Evolutionary conservation across 2,797 vertebrate species (phyloP).

Genomic region (Labroides dimidiatus): DNA sequence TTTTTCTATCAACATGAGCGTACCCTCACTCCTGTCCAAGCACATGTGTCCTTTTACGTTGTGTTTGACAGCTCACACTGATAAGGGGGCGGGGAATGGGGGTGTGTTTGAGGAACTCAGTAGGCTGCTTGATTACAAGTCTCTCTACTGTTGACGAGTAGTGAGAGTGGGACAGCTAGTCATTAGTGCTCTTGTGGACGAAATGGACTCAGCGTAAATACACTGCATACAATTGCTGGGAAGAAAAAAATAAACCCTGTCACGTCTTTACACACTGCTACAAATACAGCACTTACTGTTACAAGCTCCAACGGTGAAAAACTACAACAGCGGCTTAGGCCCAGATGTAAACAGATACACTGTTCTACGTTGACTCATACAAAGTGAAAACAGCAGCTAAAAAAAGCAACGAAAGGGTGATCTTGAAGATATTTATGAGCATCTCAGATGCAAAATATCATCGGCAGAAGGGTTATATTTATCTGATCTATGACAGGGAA

Average conservation of each 20-base stretch:
- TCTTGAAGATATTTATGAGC: slow-evolving; percentile 29
- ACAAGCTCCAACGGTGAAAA: slow-evolving; percentile 6
- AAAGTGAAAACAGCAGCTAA: background rate
- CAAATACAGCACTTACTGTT: background rate
- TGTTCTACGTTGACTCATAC: background rate
- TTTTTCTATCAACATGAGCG: background rate
- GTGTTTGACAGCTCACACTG: slow-evolving; percentile 8
- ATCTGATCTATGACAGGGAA: slow-evolving; percentile 60
- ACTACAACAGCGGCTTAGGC: background rate
- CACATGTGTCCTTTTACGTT: slow-evolving; percentile 34
- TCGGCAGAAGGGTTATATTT: slow-evolving; percentile 56
- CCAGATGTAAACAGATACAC: background rate
- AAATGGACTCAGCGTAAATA: background rate
- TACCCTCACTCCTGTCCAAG: slow-evolving; percentile 11
- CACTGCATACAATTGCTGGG: background rate
- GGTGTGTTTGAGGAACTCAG: slow-evolving; percentile 10
- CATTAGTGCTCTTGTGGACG: background rate
- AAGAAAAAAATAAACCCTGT: background rate
- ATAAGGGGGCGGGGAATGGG: background rate
- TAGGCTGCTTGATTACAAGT: background rate
- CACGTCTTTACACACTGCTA: background rate
- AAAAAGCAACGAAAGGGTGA: background rate
- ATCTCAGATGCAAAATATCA: slow-evolving; percentile 11
- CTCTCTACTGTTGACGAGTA: background rate
- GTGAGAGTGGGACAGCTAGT: background rate